phyloP scores from a whole-genome alignment of 2,888 invertebrate genomes.

The Mesoligia furuncula region DNA sequence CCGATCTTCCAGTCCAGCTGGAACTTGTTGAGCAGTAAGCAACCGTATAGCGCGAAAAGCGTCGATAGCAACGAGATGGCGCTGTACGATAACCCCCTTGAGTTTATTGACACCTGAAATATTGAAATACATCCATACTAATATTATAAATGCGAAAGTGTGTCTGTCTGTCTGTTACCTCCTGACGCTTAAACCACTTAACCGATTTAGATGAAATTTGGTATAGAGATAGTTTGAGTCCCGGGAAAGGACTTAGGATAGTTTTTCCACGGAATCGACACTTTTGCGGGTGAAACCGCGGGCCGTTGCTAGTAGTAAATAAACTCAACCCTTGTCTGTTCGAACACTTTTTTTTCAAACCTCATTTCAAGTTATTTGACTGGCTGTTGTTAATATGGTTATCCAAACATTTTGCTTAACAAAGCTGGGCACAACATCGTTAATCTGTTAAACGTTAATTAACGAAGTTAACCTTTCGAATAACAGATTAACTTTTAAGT shows the following conservation, averaged over 20 bases:
- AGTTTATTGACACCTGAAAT: constrained; percentile 92
- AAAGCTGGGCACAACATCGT: no score
- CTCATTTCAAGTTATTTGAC: neutral
- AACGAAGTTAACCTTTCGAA: no score
- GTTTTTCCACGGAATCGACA: no score
- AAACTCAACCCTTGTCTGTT: no score
- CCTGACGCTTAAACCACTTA: no score
- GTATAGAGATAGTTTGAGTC: no score
- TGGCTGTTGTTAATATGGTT: neutral
- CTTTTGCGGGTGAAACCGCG: no score
- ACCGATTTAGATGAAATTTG: no score
- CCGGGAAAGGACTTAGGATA: no score
- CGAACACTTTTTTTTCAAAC: neutral
- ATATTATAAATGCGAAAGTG: no score
- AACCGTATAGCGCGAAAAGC: constrained; percentile 92
- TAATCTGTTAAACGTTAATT: neutral
- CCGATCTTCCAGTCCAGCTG: constrained; percentile 93
- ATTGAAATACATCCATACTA: constrained; percentile 18
- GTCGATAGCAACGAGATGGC: constrained; percentile 94
- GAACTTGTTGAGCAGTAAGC: constrained; percentile 92
- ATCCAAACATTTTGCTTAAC: neutral
- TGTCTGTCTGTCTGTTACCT: no score
- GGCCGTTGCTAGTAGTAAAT: no score
- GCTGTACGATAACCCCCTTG: constrained; percentile 94
- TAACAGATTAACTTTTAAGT: neutral